Conservation (phyloP, 2,797 vertebrate genomes). For the Lerista edwardsae region DNA sequence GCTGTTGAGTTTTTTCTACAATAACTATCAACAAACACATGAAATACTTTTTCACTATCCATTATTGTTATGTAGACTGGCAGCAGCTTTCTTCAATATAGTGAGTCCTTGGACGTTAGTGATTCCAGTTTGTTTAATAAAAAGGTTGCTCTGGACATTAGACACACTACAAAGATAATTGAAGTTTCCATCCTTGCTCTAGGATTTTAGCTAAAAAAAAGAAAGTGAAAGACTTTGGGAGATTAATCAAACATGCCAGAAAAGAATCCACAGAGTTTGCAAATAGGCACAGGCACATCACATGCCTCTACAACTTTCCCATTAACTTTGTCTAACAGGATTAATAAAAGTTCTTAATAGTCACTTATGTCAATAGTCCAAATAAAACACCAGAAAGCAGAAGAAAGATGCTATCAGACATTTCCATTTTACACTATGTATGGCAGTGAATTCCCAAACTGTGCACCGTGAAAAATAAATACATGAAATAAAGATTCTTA, state of each 20-base stretch:
- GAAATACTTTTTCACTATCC: constrained; percentile 37
- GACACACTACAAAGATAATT: constrained; percentile 42
- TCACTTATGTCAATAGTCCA: constrained; percentile 33
- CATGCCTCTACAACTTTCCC: constrained; percentile 21
- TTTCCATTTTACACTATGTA: not conserved
- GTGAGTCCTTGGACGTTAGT: constrained; percentile 5
- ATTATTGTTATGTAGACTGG: not conserved
- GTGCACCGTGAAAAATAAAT: not conserved
- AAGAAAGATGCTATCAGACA: constrained; percentile 40
- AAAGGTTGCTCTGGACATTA: constrained; percentile 6
- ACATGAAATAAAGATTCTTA: not conserved
- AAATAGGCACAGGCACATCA: constrained; percentile 35
- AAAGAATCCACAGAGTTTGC: constrained; percentile 23
- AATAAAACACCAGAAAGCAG: constrained; percentile 33
- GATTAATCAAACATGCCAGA: constrained; percentile 32
- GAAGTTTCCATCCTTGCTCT: constrained; percentile 51
- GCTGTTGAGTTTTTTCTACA: constrained; percentile 34
- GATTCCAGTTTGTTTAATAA: not conserved
- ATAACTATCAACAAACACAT: constrained; percentile 38
- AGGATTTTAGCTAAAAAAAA: constrained; percentile 60
- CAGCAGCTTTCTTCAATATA: constrained; percentile 37
- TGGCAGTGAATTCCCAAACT: not conserved
- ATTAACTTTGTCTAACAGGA: constrained; percentile 20
- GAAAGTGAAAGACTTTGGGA: constrained; percentile 55
- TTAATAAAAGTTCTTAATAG: constrained; percentile 23